Base-by-base conservation (phyloP, 1,140 invertebrate genomes). In the Eufriesea mexicana region DNA sequence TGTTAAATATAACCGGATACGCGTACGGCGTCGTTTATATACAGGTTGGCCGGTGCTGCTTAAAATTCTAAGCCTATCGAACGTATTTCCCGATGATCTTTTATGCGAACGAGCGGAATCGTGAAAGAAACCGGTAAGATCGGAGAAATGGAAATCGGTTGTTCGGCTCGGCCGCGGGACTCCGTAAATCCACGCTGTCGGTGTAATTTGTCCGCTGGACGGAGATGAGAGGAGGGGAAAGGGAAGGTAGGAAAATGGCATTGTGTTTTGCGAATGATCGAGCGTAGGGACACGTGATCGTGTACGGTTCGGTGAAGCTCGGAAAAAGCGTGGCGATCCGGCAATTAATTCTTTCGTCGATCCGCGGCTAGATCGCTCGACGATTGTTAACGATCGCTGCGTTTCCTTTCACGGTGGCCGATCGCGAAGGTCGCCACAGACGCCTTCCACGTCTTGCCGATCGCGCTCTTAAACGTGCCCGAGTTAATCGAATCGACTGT, bases 1-100 rank as follows among this genome's bases (percentile, higher is more conserved):
- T 28, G 62, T 74, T 80, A 64, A 57, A 67, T 75, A 67, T 25
- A 57, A 67, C 62, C 79, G 79, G 59, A 62, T 54, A 54, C 59
- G 35, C 35, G 23, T 25, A 25, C 20, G 2, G 2, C 9, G 47
- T 62, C 47, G 23, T 67, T 59, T 49, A 49, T n/a, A 18, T 45
- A 80, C 70, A 74, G 18, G n/a, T 61, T 35, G 25, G 4, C 14
- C 35, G 47, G 16, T 47, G 71, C 66, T 70, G 66, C 49, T 71
- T 47, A 49, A 57, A 71, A 70, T 70, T 49, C 66, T n/a, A 45
- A 28, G 18, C 6, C 57, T 9, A 2, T 66, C 49, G 35, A 47
- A 57, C 42, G 49, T 23, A n/a, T 71, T 79, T 61, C 54, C 18
- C 45, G 42, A 79, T 62, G 67, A 62, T 47, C 14, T 23, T 49